Conservation (phyloP, 2,888 invertebrate genomes). For the Mamestra brassicae region DNA sequence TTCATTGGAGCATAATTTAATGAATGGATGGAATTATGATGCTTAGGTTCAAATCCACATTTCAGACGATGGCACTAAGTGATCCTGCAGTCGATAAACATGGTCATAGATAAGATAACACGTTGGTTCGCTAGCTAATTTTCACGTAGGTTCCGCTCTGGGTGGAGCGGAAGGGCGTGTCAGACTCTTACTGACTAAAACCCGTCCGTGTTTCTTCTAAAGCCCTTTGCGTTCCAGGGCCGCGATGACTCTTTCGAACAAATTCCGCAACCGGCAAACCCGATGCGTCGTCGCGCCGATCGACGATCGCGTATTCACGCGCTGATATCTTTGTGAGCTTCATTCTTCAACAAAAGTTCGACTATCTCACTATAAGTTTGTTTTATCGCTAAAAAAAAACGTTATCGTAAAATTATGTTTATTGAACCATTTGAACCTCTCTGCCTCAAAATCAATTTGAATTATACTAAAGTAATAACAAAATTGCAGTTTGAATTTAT, state of each 20-base stretch:
- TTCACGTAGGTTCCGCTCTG: too few species aligned
- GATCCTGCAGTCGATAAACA: neutral
- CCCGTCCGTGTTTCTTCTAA: too few species aligned
- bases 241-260: too few species aligned
- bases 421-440: neutral
- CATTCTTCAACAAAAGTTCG: neutral
- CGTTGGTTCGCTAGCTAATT: too few species aligned
- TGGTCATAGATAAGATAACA: neutral
- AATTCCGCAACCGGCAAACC: too few species aligned
- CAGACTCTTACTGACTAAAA: too few species aligned
- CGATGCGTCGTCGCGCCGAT: too few species aligned
- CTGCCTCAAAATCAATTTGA: constrained; percentile 4
- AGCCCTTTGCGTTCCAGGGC: too few species aligned
- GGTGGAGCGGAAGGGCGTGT: too few species aligned
- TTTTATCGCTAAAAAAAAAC: too few species aligned
- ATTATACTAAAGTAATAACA: neutral
- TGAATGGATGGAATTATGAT: neutral
- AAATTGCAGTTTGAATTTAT: neutral
- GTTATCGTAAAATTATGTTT: neutral
- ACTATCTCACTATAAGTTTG: neutral
- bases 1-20: neutral
- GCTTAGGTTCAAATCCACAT: neutral
- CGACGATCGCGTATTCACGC: too few species aligned
- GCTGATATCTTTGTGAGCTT: neutral
- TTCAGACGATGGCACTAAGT: neutral